Base-by-base conservation (phyloP, 2,888 invertebrate genomes). In the Lampropteryx suffumata region DNA sequence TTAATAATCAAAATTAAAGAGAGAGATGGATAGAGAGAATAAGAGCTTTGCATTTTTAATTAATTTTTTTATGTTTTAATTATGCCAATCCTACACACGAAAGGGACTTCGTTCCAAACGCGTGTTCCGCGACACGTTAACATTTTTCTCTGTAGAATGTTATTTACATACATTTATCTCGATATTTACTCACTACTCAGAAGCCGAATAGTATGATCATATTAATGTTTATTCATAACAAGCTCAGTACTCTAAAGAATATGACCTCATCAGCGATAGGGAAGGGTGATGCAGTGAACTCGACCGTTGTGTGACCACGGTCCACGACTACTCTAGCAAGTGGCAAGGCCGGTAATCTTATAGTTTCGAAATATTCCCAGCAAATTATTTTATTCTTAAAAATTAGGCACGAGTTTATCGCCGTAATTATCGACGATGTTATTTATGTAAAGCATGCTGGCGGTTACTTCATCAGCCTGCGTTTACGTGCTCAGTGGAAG, bases 221-320 rank as follows among this genome's bases (percentile, higher is more conserved):
- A 4, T 17, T 17, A 3, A 17, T 17, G n/a, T 17, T 4, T 17
- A 1, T 24, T 10, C 17, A 17, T 35, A 11, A 13, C 13, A 33
- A 14, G 10, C 14, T 34, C 8, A 7, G 33, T 28, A 30, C 26
- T 29, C 21, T 35, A 49, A 34, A 41, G 39, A 56, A n/a, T n/a
- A n/a, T 59, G 57, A 62, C 57, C 59, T 62, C 55, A 61, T 45
- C 27, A 53, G n/a, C 36, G 13, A 41, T 46, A 35, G 57, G 56
- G 56, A 59, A 57, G 59, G 59, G 59, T 52, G 55, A 55, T 50
- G 60, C 13, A 26, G 50, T 50, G 43, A 44, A 14, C 42, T 34
- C 29, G 33, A 37, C 21, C 37, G 45, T 42, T 14, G 12, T 48
- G 21, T 48, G 55, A 45, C 53, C 57, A 53, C 56, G 55, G 17